Evolutionary conservation across 2,888 invertebrate species (phyloP).

Genomic region (Drosophila anceps): DNA sequence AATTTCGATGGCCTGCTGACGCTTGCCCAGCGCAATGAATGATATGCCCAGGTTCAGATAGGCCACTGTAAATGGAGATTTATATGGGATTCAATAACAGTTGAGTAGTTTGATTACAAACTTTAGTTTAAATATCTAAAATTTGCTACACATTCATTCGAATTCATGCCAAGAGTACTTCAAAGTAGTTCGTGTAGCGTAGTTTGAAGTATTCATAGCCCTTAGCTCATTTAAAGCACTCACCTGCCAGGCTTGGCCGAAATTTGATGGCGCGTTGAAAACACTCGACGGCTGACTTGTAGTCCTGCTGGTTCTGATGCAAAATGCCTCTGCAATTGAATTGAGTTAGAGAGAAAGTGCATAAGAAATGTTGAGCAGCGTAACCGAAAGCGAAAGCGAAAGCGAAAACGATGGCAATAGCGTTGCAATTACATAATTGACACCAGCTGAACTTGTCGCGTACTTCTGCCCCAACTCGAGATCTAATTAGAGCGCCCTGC

Average conservation of each 20-base stretch:
- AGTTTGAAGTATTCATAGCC: background rate
- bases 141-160: background rate
- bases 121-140: background rate
- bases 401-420: constrained; percentile 45
- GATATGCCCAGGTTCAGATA: constrained; percentile 97
- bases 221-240: constrained; percentile 51
- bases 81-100: background rate
- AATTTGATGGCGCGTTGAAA: constrained; percentile 97
- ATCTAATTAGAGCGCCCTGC: constrained; percentile 66
- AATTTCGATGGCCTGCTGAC: constrained; percentile 94
- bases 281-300: constrained; percentile 94
- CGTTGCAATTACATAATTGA: constrained; percentile 64
- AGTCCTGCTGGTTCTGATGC: constrained; percentile 94
- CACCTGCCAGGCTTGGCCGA: constrained; percentile 90
- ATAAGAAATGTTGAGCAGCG: constrained; percentile 27
- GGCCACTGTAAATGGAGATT: constrained; percentile 87
- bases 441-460: constrained; percentile 64
- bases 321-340: constrained; percentile 93
- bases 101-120: background rate
- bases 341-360: constrained; percentile 87
- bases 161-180: background rate
- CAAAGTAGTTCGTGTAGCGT: background rate
- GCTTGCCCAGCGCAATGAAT: constrained; percentile 92
- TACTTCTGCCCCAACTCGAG: constrained; percentile 46
- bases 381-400: constrained; percentile 20